Evolutionary conservation across 2,797 vertebrate species (phyloP).

Genomic region (Anguilla marmorata): DNA sequence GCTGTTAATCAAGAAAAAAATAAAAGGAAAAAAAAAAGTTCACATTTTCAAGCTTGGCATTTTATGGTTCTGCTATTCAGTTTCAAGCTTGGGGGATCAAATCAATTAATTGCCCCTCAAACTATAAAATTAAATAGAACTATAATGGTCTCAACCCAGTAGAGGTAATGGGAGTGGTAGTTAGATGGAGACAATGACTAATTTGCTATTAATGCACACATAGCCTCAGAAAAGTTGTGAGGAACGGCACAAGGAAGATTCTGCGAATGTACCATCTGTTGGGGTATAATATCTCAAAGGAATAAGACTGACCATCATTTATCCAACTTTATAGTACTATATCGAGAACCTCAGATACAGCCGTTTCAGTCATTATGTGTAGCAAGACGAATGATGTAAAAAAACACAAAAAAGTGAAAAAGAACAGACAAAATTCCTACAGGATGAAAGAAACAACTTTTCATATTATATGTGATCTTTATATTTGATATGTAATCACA

Average conservation of each 20-base stretch:
- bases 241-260: conserved; percentile 13
- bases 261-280: conserved; percentile 59
- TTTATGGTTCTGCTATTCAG: conserved; percentile 20
- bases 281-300: conserved; percentile 60
- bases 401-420: conserved; percentile 56
- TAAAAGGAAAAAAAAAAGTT: too few species aligned
- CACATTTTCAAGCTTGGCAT: conserved; percentile 15
- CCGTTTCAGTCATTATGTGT: conserved; percentile 55
- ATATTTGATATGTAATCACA: not conserved
- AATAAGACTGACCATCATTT: conserved; percentile 57
- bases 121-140: conserved; percentile 41
- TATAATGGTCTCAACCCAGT: conserved; percentile 52
- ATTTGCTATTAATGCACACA: conserved; percentile 51
- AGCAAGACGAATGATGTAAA: conserved; percentile 50
- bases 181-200: conserved; percentile 65
- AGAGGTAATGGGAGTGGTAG: conserved; percentile 69
- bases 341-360: conserved; percentile 47
- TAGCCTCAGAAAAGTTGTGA: conserved; percentile 43
- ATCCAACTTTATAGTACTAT: conserved; percentile 55
- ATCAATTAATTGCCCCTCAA: conserved; percentile 35
- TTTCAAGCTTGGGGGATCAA: conserved; percentile 29
- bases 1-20: conserved; percentile 30
- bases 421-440: conserved; percentile 27
- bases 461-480: not conserved
- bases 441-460: conserved; percentile 8